These are phyloP conservation scores for Nymphicus hollandicus DNA, from an alignment of 2,113 vertebrate species.

Conservation along the genomic window DNA sequence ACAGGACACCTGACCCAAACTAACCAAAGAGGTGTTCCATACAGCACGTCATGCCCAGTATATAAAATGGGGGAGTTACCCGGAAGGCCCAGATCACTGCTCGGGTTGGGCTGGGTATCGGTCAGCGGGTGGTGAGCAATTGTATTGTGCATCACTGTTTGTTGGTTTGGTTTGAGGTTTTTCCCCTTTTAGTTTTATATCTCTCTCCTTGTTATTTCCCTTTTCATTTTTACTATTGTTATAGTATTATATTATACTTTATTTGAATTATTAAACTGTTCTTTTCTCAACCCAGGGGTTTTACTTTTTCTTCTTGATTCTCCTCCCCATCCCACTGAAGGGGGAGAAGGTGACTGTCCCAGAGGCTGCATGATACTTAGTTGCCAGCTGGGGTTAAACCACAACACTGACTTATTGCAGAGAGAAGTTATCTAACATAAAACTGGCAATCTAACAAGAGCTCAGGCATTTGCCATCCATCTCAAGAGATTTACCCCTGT, in stretches of 20 bases:
- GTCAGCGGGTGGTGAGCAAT: not conserved
- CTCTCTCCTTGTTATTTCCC: not conserved
- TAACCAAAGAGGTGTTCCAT: not conserved
- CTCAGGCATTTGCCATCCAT: not conserved
- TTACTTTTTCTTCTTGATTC: not conserved
- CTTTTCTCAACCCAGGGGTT: not conserved
- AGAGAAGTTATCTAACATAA: not conserved
- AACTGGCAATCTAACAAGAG: not conserved
- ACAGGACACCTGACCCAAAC: not conserved
- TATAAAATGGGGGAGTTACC: not conserved
- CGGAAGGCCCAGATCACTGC: not conserved
- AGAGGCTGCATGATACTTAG: not conserved
- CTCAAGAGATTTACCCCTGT: not conserved
- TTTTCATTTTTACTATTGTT: not conserved
- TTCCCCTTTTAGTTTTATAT: not conserved
- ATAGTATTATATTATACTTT: not conserved
- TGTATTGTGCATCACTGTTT: not conserved
- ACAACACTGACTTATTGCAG: not conserved
- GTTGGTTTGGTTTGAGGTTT: not conserved
- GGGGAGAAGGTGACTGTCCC: not conserved
- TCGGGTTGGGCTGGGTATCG: not conserved
- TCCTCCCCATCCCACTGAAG: not conserved
- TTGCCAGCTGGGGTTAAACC: not conserved
- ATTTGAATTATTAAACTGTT: not conserved
- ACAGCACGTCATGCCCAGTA: not conserved